A percentile compares a stretch with the other conserved stretches of the same genome.
phyloP scores from a whole-genome alignment of 35 echinoderm and acorn worm genomes.

The Heliocidaris tuberculata region DNA sequence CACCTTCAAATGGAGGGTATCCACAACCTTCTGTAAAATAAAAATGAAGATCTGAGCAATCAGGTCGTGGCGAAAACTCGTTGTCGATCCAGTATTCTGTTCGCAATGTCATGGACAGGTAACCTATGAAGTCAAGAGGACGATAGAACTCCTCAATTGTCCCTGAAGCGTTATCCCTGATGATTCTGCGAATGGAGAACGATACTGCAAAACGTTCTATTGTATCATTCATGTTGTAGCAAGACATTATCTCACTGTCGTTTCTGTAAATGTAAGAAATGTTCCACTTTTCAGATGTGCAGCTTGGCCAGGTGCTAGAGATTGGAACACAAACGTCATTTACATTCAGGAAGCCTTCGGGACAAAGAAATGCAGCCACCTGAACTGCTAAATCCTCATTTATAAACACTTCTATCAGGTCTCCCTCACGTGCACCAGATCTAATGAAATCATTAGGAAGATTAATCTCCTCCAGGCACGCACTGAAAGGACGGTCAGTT shows the following conservation, averaged over 20 bases:
- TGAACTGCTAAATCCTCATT: background rate
- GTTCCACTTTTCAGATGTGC: background rate
- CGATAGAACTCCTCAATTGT: background rate
- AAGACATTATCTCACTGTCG: background rate
- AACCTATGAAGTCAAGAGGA: background rate
- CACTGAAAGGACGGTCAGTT: background rate
- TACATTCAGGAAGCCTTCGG: background rate
- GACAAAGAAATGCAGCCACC: background rate
- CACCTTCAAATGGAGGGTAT: background rate
- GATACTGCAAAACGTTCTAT: background rate
- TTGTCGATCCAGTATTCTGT: background rate
- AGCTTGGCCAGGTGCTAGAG: background rate
- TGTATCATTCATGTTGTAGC: background rate
- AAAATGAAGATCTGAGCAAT: background rate
- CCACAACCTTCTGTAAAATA: background rate
- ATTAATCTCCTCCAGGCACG: background rate
- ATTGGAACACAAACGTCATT: background rate
- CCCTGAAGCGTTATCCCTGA: background rate
- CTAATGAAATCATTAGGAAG: background rate
- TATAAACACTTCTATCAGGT: background rate
- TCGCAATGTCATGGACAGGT: background rate
- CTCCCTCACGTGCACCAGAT: background rate
- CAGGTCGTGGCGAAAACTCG: background rate
- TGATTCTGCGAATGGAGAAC: background rate
- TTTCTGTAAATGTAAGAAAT: background rate